Base-by-base conservation (phyloP, 2,888 invertebrate species). In the Caenorhabditis uteleia region DNA sequence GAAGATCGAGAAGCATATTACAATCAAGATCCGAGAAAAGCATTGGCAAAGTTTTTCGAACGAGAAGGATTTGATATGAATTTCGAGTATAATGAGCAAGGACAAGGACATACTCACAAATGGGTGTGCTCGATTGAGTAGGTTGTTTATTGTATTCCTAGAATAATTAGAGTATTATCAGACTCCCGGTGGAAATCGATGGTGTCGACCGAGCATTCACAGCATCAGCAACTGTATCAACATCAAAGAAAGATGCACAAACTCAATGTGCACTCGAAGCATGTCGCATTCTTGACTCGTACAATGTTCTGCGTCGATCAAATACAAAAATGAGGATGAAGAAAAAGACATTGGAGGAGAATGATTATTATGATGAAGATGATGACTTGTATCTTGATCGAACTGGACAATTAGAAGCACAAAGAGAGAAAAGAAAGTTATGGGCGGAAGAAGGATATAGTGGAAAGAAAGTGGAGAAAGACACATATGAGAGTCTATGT, bases 331-430 rank as follows among this genome's bases (percentile, higher is more conserved):
- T 59, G 8, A 59, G 68, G 27, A 57, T 69, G 58, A 55, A 68
- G 34, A 53, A 58, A 18, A 66, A 71, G 36, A 70, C 70, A 6
- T 56, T 78, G 29, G 74, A 73, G 43, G 82, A 77, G 3, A 91
- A 95, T 80, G 95, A 94, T 84, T 93, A 88, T 83, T 93, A 93
- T 84, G 91, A 92, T 75, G 92, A 92, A 1, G 95, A 98, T 80
- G 97, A 98, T 62, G 97, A 98, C 84, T 91, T 90, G 21, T 98
- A 91, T 86, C 87, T 93, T 50, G 98, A 98, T 84, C 87, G 97
- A 66, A 98, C 98, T 0, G 97, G 95, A 1, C 89, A 90, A 54
- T 89, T 97, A 21, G 94, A 95, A 84, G 88, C 88, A 75, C 95
- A 94, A 83, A 88, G 95, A 7, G 88, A 89, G 75, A 88, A 88